Evolutionary conservation across 2,797 vertebrate species (phyloP), one percentile per base, ranked within the genome.

Genomic region (Coluber constrictor): DNA sequence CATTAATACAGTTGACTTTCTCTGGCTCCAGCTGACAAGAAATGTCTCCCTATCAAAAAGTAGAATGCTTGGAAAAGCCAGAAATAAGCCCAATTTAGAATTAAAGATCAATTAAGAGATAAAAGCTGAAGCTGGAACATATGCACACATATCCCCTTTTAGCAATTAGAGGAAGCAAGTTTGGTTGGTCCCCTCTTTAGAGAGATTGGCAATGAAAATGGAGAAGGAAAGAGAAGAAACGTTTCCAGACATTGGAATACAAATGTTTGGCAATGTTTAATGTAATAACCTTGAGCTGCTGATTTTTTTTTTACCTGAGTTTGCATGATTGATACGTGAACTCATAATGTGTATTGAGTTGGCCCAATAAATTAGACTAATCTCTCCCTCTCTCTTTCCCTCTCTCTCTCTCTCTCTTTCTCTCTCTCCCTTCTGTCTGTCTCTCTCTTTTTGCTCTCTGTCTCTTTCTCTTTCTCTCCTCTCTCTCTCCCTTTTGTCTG

Each of bases 91-190:
- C 92, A 87, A 93, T 94, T 95, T 93, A 7, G n/a, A 18, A 93
- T 91, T 95, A 91, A 94, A 92, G 92, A 93, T 92, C 95, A 94
- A 95, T 95, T 95, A 95, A 47, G 15, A 93, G 91, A 91, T 90
- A 90, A 92, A 93, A 13, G 56, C 92, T 9, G 37, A 91, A 23
- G 27, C 15, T 91, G 43, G 94, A 93, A 95, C 91, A 90, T 70
- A 9, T 18, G 25, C 13, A 32, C 32, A 13, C 27, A 90, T 63
- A 5, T 51, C 25, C 6, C 27, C 29, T 16, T 16, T 43, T 61
- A 37, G 37, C 43, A 90, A 93, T 51, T 66, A n/a, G 56, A 94
- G 27, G 61, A 79, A 15, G 11, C 15, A 86, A 25, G 18, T 59
- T 29, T 87, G 60, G 6, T 43, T 47, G 60, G 61, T 18, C 11